phyloP scores from a whole-genome alignment of 2,888 invertebrate genomes.

The Megalurothrips usitatus region DNA sequence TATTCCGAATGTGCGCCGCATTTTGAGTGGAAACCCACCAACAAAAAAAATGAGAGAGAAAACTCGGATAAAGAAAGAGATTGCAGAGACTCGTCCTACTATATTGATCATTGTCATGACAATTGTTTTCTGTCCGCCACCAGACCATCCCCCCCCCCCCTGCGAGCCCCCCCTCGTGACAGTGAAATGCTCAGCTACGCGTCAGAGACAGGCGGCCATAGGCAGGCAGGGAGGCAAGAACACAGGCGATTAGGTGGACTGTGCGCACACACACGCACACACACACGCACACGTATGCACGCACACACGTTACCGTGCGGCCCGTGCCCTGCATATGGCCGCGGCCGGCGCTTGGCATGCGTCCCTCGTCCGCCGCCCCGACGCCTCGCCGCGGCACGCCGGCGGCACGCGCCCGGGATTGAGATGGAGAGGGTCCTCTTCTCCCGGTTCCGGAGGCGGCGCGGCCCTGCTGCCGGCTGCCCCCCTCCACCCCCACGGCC shows the following conservation, averaged over 20 bases:
- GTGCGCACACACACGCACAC: neutral
- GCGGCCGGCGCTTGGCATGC: neutral
- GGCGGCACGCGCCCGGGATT: conserved; percentile 18
- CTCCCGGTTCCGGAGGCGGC: conserved; percentile 3
- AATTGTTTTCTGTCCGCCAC: no score
- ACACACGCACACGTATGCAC: neutral
- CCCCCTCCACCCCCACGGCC: neutral
- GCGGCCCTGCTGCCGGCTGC: no score
- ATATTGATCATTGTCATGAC: no score
- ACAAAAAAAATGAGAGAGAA: no score
- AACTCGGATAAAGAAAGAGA: no score
- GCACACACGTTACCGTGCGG: neutral
- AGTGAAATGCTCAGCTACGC: no score
- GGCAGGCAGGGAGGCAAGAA: neutral
- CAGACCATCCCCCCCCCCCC: no score
- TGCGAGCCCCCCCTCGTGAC: no score
- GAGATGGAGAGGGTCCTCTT: conserved; percentile 26
- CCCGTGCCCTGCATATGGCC: neutral
- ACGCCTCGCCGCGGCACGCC: neutral
- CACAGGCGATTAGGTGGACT: neutral
- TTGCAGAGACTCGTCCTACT: no score
- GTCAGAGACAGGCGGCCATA: no score
- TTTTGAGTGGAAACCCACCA: no score
- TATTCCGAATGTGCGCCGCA: no score
- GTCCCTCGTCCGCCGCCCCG: neutral